Evolutionary conservation across 2,888 invertebrate species (phyloP), one percentile per base, ranked within the genome.

Genomic region (Peribatodes rhomboidaria): DNA sequence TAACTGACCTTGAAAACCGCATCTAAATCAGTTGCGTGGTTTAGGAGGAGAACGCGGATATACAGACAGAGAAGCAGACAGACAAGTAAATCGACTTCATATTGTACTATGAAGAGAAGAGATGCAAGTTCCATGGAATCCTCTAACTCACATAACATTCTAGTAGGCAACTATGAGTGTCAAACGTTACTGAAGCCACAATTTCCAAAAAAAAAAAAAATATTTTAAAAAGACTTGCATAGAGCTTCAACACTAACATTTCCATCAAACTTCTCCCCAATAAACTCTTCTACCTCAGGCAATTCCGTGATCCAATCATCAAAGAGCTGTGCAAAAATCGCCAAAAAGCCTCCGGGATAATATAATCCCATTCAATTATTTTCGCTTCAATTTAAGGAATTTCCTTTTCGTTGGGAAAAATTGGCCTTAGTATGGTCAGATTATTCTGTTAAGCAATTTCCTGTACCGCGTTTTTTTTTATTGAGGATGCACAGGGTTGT

Each of bases 401-500:
- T 68, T 62, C 61, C 64, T 61, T 56, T 62, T 67, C 33, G 35
- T 20, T 27, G 22, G 50, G 35, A 55, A 68, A 64, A 66, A 61
- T 65, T 66, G 64, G 64, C 67, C 41, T 22, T 50, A 44, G 31
- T 44, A 63, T 64, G 66, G 65, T 65, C 65, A 67, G 60, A 69
- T 70, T 67, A 72, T 72, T 70, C 67, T 68, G 61, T 67, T 68
- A 68, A 67, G 59, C 70, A 70, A 72, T 72, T 70, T 68, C 65
- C 67, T 61, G 54, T 57, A 55, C 35, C 13, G n/a, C 22, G 47
- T 54, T 67, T 64, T 27, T 64, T 27, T 66, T 55, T 49, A 16
- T 50, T 55, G 50, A 57, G 50, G 1, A 35, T 57, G 53, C n/a
- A 14, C 62, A 68, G 62, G 31, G 57, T 10, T 18, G 65, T 53